A percentile compares a stretch with the other conserved stretches of the same genome.
Evolutionary conservation across 2,113 vertebrate genomes (phyloP).

Genomic region (Mobula hypostoma): DNA sequence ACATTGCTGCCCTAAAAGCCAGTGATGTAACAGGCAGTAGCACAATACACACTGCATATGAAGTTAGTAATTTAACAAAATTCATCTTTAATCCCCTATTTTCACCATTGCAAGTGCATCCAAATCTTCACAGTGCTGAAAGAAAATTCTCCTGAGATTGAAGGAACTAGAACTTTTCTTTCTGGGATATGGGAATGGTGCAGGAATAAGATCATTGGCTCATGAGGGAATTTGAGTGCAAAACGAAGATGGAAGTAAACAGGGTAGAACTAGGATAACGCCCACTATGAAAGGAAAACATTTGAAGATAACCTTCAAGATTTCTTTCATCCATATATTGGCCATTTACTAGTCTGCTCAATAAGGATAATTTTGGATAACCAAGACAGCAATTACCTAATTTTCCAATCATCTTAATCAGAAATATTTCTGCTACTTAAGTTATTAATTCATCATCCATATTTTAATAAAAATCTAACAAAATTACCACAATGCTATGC

Average conservation of each 20-base stretch:
- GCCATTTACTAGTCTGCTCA: background rate
- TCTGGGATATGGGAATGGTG: background rate
- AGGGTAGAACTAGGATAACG: background rate
- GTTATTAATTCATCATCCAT: background rate
- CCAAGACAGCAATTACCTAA: background rate
- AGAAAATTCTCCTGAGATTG: background rate
- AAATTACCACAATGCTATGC: background rate
- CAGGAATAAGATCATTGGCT: background rate
- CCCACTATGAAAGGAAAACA: background rate
- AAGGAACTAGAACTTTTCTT: background rate
- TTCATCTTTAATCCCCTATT: background rate
- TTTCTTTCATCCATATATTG: background rate
- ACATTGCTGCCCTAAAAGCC: too few relatives aligned
- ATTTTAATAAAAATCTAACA: background rate
- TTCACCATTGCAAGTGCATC: background rate
- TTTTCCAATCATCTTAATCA: background rate
- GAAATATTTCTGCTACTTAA: background rate
- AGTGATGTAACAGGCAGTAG: too few relatives aligned
- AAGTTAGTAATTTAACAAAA: background rate
- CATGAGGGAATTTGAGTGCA: background rate
- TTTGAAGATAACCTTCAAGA: background rate
- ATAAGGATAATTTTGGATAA: background rate
- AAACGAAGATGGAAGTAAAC: background rate
- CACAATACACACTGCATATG: background rate
- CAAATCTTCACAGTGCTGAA: background rate